phyloP scores from a whole-genome alignment of 2,888 invertebrate genomes.

The Sarcophaga subvicina region DNA sequence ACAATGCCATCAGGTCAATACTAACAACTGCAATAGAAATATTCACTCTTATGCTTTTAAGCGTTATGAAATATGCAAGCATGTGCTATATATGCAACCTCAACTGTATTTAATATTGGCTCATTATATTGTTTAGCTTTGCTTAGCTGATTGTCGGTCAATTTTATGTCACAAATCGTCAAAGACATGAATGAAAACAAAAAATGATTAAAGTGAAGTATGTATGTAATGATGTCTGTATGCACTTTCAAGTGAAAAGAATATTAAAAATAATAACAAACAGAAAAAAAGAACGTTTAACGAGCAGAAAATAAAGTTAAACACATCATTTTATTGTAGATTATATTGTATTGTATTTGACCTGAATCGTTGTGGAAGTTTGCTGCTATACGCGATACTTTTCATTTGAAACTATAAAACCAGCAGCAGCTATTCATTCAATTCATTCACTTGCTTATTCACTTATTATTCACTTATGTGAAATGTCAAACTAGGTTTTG shows the following conservation, averaged over 20 bases:
- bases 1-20: no score
- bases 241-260: conserved; percentile 30
- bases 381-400: neutral
- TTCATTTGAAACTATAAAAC: conserved; percentile 31
- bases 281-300: neutral
- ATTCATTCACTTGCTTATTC: no score
- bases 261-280: neutral
- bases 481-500: conserved; percentile 55
- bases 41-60: neutral
- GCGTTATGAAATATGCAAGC: neutral
- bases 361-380: conserved; percentile 41
- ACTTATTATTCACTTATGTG: conserved; percentile 37
- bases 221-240: no score
- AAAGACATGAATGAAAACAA: conserved; percentile 6
- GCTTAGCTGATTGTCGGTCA: conserved; percentile 45
- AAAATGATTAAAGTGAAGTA: conserved; percentile 17
- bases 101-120: neutral
- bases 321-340: conserved; percentile 26
- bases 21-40: neutral
- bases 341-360: conserved; percentile 47
- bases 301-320: conserved; percentile 20
- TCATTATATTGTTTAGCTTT: conserved; percentile 20
- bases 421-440: conserved; percentile 1
- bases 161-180: conserved; percentile 50
- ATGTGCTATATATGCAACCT: neutral